These are phyloP conservation scores for Sebastes nivosus DNA, from an alignment of 2,797 vertebrate genomes.

Conservation along the genomic window DNA sequence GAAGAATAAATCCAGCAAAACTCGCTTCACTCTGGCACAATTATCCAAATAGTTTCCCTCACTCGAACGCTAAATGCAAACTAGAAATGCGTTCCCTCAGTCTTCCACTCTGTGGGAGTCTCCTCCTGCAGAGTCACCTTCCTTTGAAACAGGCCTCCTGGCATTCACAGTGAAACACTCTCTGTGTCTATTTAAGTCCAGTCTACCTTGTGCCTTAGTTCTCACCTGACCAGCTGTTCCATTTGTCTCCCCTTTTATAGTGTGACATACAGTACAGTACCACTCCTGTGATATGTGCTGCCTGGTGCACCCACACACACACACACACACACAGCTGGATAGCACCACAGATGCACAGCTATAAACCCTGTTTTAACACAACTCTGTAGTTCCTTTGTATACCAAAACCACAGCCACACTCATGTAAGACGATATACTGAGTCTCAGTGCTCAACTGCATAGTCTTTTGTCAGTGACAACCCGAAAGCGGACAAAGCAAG, in stretches of 20 bases:
- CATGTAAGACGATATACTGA: not conserved
- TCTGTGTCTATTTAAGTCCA: constrained; percentile 28
- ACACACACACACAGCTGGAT: not conserved
- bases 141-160: constrained; percentile 39
- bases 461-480: not conserved
- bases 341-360: not conserved
- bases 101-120: constrained; percentile 16
- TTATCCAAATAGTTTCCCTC: not conserved
- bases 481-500: constrained; percentile 3
- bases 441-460: not conserved
- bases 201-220: constrained; percentile 2
- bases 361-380: not conserved
- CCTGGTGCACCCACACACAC: not conserved
- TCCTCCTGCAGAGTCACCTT: constrained; percentile 38
- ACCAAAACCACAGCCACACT: not conserved
- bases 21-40: not conserved
- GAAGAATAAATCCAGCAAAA: not conserved
- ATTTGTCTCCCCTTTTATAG: constrained; percentile 23
- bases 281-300: constrained; percentile 7
- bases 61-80: not conserved
- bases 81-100: constrained; percentile 6
- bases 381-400: not conserved
- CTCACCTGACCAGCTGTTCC: constrained; percentile 29
- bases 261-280: constrained; percentile 2
- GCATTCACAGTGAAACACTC: constrained; percentile 9